Evolutionary conservation across 2,888 invertebrate species (phyloP), one percentile per base, ranked within the genome.

Genomic region (Amphipyra berbera): DNA sequence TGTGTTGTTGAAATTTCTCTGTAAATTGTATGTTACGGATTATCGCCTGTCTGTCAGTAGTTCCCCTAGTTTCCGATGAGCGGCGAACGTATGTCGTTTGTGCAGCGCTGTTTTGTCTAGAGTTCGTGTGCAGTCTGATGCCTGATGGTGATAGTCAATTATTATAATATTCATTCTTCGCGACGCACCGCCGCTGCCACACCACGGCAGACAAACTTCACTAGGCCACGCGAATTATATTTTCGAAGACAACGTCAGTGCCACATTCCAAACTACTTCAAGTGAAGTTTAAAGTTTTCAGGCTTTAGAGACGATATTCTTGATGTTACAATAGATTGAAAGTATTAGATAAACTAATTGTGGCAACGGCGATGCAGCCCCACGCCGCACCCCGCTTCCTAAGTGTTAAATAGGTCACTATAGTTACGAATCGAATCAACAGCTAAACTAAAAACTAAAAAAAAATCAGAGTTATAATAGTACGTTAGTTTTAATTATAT

Each of bases 401-500:
- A 82, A 85, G 79, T 84, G 88, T 90, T 89, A 82, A 85, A 86
- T 90, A 91, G 88, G 80, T 87, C 90, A 88, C 88, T 92, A 82
- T 83, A 91, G 89, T 87, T 91, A 90, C 86, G 86, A 85, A 89
- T 87, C 85, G 88, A 90, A 82, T 87, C 88, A 86, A 88, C 88
- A 85, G 90, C 86, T 83, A 87, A 88, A 88, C 83, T 86, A 84
- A 88, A 88, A 88, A 83, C 79, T 68, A 85, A 85, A 87, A 89
- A 87, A 79, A 76, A 82, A 80, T 60, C 82, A 92, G 90, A 93
- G 90, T 91, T 94, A 91, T 93, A 92, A 91, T 92, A 93, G 93
- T 94, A 87, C 88, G 92, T 92, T 93, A 93, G 93, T 90, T 93
- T 93, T 93, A 93, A 93, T 94, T 91, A 93, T 93, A 93, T 93